These are phyloP conservation scores for Noctua fimbriata DNA, from an alignment of 2,888 invertebrate genomes.

Conservation along the genomic window DNA sequence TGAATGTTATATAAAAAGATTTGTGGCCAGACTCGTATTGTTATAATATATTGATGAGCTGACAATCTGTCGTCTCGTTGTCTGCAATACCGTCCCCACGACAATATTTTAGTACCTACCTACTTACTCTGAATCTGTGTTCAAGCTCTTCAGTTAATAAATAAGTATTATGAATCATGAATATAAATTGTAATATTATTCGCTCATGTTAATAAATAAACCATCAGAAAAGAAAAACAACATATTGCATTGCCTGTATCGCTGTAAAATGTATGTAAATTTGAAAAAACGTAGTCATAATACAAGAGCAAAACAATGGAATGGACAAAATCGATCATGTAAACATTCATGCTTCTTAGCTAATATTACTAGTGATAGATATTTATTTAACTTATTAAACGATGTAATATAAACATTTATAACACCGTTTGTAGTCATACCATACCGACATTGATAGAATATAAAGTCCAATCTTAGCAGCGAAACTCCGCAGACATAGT, in stretches of 20 bases:
- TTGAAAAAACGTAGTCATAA: neutral
- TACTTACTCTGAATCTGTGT: conserved; percentile 13
- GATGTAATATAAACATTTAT: neutral
- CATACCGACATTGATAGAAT: neutral
- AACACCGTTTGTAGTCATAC: neutral
- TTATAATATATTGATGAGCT: conserved; percentile 40
- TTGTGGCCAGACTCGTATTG: conserved; percentile 24
- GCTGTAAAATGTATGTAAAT: neutral
- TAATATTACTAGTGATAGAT: neutral
- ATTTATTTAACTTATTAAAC: neutral
- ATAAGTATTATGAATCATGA: conserved; percentile 11
- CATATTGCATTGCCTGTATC: neutral
- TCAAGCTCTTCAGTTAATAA: conserved; percentile 13
- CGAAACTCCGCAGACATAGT: neutral
- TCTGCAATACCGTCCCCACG: conserved; percentile 37
- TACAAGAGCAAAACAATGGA: conserved; percentile 6
- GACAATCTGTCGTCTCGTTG: conserved; percentile 41
- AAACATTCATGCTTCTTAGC: neutral
- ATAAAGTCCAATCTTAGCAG: neutral
- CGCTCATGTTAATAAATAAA: neutral
- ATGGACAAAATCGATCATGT: neutral
- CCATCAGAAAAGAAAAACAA: neutral
- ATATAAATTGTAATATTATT: conserved; percentile 12
- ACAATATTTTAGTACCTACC: conserved; percentile 7
- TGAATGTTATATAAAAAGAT: conserved; percentile 40